Evolutionary conservation across 1,140 invertebrate species (phyloP).

Genomic region (Bombus sibiricus): DNA sequence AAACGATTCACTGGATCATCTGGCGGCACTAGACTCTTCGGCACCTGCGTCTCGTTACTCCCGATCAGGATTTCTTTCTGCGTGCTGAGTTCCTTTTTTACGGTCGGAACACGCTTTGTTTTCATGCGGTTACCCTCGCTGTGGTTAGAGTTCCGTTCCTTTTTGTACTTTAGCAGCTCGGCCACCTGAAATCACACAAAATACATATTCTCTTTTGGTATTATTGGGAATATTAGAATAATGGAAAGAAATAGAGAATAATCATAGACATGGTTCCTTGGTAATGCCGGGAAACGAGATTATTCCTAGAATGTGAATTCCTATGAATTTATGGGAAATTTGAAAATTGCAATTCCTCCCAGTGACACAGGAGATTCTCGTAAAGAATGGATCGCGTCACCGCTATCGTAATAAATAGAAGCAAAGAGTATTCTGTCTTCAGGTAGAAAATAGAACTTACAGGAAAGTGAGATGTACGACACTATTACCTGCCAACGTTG

Average conservation of each 20-base stretch:
- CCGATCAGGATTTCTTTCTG: conserved; percentile 74
- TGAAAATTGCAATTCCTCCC: no score
- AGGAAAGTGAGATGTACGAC: no score
- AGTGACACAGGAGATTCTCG: no score
- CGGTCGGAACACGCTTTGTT: conserved; percentile 76
- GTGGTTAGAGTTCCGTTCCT: conserved; percentile 26
- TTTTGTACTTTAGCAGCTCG: conserved; percentile 71
- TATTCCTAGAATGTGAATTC: no score
- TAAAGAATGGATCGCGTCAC: no score
- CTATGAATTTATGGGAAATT: no score
- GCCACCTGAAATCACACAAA: conserved; percentile 64
- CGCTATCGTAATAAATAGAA: no score
- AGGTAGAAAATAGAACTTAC: no score
- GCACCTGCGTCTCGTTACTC: conserved; percentile 72
- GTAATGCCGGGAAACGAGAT: no score
- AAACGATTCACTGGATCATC: conserved; percentile 69
- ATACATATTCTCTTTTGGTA: not conserved
- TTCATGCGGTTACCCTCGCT: conserved; percentile 46
- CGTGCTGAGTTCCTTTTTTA: conserved; percentile 78
- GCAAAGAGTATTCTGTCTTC: no score
- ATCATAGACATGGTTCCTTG: not conserved
- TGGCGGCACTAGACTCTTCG: conserved; percentile 56
- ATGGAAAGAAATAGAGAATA: not conserved
- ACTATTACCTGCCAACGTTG: no score
- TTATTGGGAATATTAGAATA: not conserved